Conservation (phyloP, 2,113 vertebrate species). For the Leptosomus discolor region DNA sequence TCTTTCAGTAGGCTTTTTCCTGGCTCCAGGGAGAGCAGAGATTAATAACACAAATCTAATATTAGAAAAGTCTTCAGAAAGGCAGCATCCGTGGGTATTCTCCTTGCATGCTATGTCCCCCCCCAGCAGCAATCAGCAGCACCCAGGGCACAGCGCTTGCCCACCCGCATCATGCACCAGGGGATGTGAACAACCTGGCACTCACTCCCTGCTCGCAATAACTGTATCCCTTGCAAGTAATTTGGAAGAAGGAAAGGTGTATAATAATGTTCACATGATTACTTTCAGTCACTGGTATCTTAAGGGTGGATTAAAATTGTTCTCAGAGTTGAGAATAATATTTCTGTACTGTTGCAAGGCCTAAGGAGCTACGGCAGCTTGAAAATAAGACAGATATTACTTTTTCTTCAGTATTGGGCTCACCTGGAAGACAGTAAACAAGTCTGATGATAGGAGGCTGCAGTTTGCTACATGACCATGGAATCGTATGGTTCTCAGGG, state of each 20-base stretch:
- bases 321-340: background rate
- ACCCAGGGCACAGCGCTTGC: accelerated
- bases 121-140: background rate
- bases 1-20: constrained; percentile 11
- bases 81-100: background rate
- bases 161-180: background rate
- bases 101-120: background rate
- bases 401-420: background rate
- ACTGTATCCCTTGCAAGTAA: background rate
- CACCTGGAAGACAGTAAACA: background rate
- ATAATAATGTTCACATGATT: background rate
- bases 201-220: background rate
- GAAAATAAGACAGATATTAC: constrained; percentile 19
- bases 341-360: background rate
- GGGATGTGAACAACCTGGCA: accelerated
- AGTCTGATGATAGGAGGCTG: background rate
- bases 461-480: background rate
- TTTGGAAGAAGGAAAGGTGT: background rate
- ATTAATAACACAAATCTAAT: constrained; percentile 59
- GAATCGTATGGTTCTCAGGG: accelerated
- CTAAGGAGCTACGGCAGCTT: background rate
- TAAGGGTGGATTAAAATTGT: constrained; percentile 9
- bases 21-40: constrained; percentile 41
- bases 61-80: constrained; percentile 50
- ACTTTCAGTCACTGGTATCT: background rate